Evolutionary conservation across 2,888 invertebrate genomes (phyloP).

Genomic region (Plagodis dolabraria): DNA sequence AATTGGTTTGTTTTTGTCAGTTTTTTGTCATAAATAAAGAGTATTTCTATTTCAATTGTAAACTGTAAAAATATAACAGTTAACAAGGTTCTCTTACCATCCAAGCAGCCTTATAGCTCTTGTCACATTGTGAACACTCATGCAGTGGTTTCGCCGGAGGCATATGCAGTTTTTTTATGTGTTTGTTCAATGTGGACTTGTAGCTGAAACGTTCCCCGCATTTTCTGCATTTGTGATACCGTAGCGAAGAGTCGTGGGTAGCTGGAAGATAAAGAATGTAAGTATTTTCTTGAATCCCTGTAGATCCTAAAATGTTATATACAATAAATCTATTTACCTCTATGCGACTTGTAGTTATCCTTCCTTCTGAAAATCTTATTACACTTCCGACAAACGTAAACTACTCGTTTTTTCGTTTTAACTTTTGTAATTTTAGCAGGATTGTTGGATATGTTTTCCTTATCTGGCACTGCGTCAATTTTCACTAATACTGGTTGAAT

Average conservation of each 20-base stretch:
- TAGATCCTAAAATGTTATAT: neutral
- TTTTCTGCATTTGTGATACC: slow-evolving; percentile 57
- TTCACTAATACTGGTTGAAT: slow-evolving; percentile 8
- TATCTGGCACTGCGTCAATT: slow-evolving; percentile 13
- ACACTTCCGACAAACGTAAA: slow-evolving; percentile 66
- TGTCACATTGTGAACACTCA: slow-evolving; percentile 54
- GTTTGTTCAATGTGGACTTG: slow-evolving; percentile 74
- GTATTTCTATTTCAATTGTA: too few relatives aligned
- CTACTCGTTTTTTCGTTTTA: slow-evolving; percentile 49
- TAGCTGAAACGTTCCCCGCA: slow-evolving; percentile 69
- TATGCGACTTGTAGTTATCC: slow-evolving; percentile 72
- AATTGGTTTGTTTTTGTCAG: too few relatives aligned
- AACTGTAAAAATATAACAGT: neutral
- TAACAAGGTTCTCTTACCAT: slow-evolving; percentile 50
- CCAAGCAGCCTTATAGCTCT: slow-evolving; percentile 60
- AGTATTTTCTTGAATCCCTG: neutral
- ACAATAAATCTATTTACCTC: slow-evolving; percentile 51
- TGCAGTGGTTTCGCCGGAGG: slow-evolving; percentile 51
- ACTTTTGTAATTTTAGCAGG: slow-evolving; percentile 19
- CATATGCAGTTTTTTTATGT: slow-evolving; percentile 51
- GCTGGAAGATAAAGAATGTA: slow-evolving; percentile 45
- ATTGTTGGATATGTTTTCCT: slow-evolving; percentile 15
- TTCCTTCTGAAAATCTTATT: slow-evolving; percentile 71
- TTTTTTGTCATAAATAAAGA: too few relatives aligned
- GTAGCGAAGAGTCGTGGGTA: slow-evolving; percentile 63